These are phyloP conservation scores for Carassius auratus DNA, from an alignment of 2,113 vertebrate species.

Conservation along the genomic window DNA sequence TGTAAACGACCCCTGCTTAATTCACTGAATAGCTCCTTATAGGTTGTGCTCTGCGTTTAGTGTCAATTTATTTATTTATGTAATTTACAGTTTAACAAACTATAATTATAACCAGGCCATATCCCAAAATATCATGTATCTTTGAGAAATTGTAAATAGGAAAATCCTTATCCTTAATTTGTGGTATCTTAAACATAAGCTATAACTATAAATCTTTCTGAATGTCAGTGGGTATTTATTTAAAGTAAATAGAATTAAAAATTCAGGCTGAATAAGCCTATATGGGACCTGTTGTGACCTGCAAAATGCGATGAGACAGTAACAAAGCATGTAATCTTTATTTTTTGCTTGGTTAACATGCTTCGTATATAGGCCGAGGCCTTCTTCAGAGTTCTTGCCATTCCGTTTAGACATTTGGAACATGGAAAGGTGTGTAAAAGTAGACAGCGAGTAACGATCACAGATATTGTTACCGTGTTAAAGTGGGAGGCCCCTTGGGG, in stretches of 20 bases:
- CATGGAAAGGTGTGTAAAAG: not conserved
- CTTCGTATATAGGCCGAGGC: too few species aligned
- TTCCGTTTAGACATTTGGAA: not conserved
- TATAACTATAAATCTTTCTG: not conserved
- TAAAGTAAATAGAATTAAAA: not conserved
- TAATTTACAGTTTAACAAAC: too few species aligned
- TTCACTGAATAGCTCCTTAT: not conserved
- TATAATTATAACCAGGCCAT: not conserved
- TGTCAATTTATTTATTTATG: not conserved
- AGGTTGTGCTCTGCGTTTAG: not conserved
- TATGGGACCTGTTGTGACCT: not conserved
- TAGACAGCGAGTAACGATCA: constrained; percentile 12
- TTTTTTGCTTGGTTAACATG: not conserved
- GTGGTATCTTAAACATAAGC: not conserved
- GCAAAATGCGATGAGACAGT: not conserved
- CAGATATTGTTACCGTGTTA: not conserved
- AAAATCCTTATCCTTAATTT: not conserved
- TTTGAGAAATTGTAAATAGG: not conserved
- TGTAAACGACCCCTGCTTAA: not conserved
- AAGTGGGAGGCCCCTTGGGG: not conserved
- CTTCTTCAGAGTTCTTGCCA: not conserved
- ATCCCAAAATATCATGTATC: not conserved
- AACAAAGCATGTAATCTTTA: not conserved
- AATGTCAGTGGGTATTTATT: not conserved
- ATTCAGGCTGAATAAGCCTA: not conserved